phyloP scores from a whole-genome alignment of 1,140 invertebrate genomes.

The Pseudomyrmex pallidus region DNA sequence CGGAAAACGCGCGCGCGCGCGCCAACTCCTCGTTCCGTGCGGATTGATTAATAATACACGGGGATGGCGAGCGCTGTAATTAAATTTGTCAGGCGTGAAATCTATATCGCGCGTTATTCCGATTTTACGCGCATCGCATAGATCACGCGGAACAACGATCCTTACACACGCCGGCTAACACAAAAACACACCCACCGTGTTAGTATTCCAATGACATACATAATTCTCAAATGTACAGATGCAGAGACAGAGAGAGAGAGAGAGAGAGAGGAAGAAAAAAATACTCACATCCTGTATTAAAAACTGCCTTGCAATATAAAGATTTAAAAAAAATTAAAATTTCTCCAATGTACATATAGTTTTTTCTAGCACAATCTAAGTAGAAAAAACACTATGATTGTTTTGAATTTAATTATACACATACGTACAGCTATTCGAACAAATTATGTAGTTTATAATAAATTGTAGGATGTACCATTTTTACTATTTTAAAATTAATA shows the following conservation, averaged over 20 bases:
- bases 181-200: conserved; percentile 13
- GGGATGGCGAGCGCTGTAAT: conserved; percentile 43
- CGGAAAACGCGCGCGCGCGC: conserved; percentile 44
- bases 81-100: conserved; percentile 62
- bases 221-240: conserved; percentile 33
- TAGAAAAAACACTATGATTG: too few relatives aligned
- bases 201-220: conserved; percentile 12
- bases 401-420: too few relatives aligned
- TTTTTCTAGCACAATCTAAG: too few relatives aligned
- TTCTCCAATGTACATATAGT: too few relatives aligned
- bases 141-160: conserved; percentile 55
- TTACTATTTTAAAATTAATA: too few relatives aligned
- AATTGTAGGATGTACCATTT: too few relatives aligned
- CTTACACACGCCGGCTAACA: conserved; percentile 24
- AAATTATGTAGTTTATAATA: too few relatives aligned
- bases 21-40: conserved; percentile 20
- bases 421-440: too few relatives aligned
- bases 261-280: too few relatives aligned
- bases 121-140: conserved; percentile 59
- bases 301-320: background rate
- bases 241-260: background rate
- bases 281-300: background rate
- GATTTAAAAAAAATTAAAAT: too few relatives aligned
- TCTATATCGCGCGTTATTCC: conserved; percentile 58
- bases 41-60: conserved; percentile 61